These are phyloP conservation scores for Papilio helenus DNA, from an alignment of 1,140 invertebrate species.

Conservation along the genomic window DNA sequence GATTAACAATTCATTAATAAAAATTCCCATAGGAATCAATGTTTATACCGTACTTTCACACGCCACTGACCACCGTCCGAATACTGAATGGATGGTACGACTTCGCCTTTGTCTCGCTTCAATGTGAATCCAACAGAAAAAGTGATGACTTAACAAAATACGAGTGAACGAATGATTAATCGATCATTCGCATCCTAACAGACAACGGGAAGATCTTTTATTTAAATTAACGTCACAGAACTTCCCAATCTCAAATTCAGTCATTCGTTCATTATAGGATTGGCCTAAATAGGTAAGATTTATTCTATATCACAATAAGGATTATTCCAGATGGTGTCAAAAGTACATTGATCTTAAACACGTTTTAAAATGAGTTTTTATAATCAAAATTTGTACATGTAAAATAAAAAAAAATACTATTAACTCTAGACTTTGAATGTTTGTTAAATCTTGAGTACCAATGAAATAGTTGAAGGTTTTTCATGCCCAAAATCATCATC, in stretches of 20 bases:
- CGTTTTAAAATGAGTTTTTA: neutral
- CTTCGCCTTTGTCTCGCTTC: conserved; percentile 30
- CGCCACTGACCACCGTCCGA: conserved; percentile 43
- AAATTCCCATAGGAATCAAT: conserved; percentile 58
- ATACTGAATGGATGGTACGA: conserved; percentile 48
- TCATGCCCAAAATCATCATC: too few species aligned
- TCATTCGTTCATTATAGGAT: conserved; percentile 25
- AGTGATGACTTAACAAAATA: conserved; percentile 50
- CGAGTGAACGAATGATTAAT: conserved; percentile 49
- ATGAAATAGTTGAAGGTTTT: too few species aligned
- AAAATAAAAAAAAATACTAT: too few species aligned
- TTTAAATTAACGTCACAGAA: conserved; percentile 25
- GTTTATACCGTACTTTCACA: conserved; percentile 46
- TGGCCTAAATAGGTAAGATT: conserved; percentile 31
- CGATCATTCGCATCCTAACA: conserved; percentile 39
- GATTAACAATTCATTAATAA: conserved; percentile 40
- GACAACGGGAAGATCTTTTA: conserved; percentile 32
- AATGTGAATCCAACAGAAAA: conserved; percentile 34
- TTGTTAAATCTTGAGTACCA: too few species aligned
- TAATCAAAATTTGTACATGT: neutral
- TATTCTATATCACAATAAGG: conserved; percentile 10
- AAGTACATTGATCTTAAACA: conserved; percentile 12
- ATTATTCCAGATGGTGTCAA: conserved; percentile 18
- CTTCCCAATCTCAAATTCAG: neutral
- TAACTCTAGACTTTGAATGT: too few species aligned